These are phyloP conservation scores for Plebejus melissa DNA, from an alignment of 2,888 invertebrate species.

Conservation along the genomic window DNA sequence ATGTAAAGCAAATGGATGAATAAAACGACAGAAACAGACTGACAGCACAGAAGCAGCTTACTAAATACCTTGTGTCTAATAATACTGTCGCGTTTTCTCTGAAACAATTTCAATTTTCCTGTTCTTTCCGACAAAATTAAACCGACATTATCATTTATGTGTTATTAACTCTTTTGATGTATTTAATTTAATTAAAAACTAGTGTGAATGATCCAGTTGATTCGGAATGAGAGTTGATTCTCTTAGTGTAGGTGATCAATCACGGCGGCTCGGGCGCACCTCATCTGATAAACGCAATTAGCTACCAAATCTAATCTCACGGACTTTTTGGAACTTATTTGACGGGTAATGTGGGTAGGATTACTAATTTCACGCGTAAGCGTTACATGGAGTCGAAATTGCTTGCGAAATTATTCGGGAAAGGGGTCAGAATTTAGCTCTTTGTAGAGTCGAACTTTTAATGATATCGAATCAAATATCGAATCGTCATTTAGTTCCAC, in stretches of 20 bases:
- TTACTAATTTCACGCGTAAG: constrained; percentile 24
- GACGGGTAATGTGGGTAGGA: constrained; percentile 48
- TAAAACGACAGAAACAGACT: neutral
- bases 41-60: neutral
- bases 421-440: neutral
- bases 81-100: neutral
- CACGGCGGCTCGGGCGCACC: constrained; percentile 64
- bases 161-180: neutral
- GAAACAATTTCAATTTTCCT: neutral
- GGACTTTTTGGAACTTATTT: constrained; percentile 39
- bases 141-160: neutral
- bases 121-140: neutral
- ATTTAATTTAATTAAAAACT: constrained; percentile 6
- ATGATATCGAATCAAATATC: neutral
- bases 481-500: neutral
- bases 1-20: neutral
- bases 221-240: constrained; percentile 74
- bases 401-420: constrained; percentile 2
- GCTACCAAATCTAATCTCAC: constrained; percentile 77
- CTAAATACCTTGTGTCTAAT: neutral
- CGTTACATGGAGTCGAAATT: constrained; percentile 24
- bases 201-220: constrained; percentile 51
- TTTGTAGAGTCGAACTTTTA: neutral
- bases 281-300: constrained; percentile 79
- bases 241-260: constrained; percentile 76